Conservation (phyloP, 2,797 vertebrate species). For the Poeciliopsis infans region DNA sequence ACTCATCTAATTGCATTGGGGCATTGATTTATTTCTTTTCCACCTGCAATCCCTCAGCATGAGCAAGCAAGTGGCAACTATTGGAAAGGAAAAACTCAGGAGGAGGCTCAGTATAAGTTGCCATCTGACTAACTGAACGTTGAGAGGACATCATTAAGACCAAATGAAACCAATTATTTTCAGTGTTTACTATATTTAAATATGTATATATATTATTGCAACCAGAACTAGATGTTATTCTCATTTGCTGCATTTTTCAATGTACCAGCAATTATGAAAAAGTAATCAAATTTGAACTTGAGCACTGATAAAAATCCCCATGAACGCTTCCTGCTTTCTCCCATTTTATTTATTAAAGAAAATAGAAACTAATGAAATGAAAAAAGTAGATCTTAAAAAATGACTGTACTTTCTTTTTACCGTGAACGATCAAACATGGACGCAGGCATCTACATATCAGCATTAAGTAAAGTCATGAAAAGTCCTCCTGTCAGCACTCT, state of each 20-base stretch:
- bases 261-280: neutral
- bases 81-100: neutral
- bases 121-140: neutral
- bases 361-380: neutral
- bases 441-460: neutral
- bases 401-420: neutral
- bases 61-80: neutral
- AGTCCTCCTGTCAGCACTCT: neutral
- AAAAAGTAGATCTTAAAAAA: neutral
- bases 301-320: neutral
- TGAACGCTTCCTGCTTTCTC: neutral
- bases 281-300: neutral
- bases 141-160: neutral
- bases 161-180: neutral
- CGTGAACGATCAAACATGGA: neutral
- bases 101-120: neutral
- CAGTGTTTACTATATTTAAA: neutral
- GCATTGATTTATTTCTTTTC: neutral
- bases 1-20: neutral
- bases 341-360: neutral
- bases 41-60: neutral
- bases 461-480: neutral
- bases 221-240: neutral
- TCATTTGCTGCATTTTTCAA: neutral
- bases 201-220: neutral